Percentiles rank a stretch among this genome's conserved stretches.
phyloP scores from a whole-genome alignment of 2,797 vertebrate genomes.

The Oceanodroma leucorhoa region DNA sequence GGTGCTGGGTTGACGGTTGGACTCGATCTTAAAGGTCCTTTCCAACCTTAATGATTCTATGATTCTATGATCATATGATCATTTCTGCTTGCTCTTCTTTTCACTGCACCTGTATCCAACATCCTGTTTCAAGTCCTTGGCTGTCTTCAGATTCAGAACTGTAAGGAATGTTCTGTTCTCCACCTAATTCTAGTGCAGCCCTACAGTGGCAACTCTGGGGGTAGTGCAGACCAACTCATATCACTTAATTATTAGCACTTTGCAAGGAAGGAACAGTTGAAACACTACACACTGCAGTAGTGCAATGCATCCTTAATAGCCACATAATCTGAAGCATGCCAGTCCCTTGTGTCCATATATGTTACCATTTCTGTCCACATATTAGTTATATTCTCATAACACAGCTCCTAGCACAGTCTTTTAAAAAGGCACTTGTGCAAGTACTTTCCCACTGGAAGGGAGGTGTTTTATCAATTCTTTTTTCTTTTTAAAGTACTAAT shows the following conservation, averaged over 20 bases:
- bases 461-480: not conserved
- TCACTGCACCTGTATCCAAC: not conserved
- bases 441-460: not conserved
- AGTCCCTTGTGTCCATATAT: not conserved
- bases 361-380: not conserved
- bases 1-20: too few relatives aligned
- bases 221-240: not conserved
- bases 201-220: not conserved
- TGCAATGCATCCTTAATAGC: not conserved
- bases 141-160: not conserved
- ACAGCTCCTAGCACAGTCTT: not conserved
- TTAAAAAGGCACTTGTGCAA: not conserved
- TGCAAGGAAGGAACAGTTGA: not conserved
- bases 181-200: not conserved
- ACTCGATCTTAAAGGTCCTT: too few relatives aligned
- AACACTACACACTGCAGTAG: not conserved
- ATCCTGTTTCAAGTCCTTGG: not conserved
- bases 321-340: not conserved
- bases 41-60: too few relatives aligned
- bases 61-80: not conserved
- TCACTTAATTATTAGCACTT: not conserved
- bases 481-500: not conserved
- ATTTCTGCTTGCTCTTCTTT: not conserved
- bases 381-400: not conserved
- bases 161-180: not conserved